These are phyloP conservation scores for Burhinus bistriatus DNA, from an alignment of 2,113 vertebrate genomes.

Conservation along the genomic window DNA sequence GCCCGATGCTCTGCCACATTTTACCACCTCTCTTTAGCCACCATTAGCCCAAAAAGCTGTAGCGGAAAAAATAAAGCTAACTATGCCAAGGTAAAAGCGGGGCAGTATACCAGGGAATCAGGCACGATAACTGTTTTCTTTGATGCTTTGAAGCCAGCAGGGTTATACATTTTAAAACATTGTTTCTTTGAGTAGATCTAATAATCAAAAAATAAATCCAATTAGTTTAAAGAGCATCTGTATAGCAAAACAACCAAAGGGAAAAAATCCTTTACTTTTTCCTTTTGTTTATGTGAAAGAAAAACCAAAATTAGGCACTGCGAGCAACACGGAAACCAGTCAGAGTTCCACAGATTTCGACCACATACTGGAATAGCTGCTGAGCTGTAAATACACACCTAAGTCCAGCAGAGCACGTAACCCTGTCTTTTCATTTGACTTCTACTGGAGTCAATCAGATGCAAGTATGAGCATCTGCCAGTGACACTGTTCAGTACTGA, in stretches of 20 bases:
- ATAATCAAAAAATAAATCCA: neutral
- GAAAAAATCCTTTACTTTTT: neutral
- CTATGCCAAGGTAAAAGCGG: neutral
- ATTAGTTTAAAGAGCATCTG: neutral
- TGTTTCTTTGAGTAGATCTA: neutral
- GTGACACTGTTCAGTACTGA: neutral
- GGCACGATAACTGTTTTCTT: neutral
- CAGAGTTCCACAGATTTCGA: neutral
- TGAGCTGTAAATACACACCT: neutral
- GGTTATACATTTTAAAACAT: neutral
- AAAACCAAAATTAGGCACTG: neutral
- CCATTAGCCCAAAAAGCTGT: neutral
- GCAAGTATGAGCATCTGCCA: neutral
- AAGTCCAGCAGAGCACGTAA: neutral
- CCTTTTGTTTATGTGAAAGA: neutral
- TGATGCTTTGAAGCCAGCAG: neutral
- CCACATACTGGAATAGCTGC: neutral
- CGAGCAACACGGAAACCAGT: neutral
- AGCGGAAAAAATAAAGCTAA: neutral
- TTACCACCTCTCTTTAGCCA: neutral
- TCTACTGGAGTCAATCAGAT: neutral
- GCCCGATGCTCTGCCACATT: accelerated
- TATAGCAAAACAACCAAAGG: neutral
- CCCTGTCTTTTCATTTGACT: neutral
- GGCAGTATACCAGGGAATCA: neutral